phyloP scores from a whole-genome alignment of 2,113 vertebrate species.

The Lonchura striata region DNA sequence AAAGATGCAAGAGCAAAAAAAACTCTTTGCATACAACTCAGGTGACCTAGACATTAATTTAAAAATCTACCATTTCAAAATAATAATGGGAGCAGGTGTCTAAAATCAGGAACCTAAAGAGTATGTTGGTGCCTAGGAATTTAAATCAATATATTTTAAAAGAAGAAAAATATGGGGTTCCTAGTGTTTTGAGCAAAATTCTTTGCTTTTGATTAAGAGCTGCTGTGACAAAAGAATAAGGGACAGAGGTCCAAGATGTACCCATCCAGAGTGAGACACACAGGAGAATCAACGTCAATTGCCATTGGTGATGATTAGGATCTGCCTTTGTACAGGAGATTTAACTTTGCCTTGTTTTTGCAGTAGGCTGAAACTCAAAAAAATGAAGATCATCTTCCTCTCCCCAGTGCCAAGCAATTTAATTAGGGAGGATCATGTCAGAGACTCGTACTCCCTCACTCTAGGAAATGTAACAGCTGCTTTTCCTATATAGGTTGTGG shows the following conservation, averaged over 20 bases:
- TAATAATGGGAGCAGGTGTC: neutral
- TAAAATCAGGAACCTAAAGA: neutral
- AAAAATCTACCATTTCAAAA: neutral
- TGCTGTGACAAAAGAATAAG: neutral
- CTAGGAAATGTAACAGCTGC: slow-evolving; percentile 40
- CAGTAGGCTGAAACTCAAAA: neutral
- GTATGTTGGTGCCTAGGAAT: neutral
- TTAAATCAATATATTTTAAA: neutral
- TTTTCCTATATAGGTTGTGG: neutral
- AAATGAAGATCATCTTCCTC: slow-evolving; percentile 17
- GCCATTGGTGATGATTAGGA: neutral
- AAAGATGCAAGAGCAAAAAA: fast-evolving
- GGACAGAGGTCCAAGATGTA: neutral
- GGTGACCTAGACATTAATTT: neutral
- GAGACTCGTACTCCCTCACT: slow-evolving; percentile 11
- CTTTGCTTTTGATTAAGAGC: neutral
- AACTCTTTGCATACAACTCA: neutral
- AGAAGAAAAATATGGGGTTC: neutral
- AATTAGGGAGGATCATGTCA: slow-evolving; percentile 29
- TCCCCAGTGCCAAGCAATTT: neutral
- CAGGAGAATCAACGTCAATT: neutral
- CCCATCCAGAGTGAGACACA: neutral
- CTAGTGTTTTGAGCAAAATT: neutral
- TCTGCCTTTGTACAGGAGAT: neutral
- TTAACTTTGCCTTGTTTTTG: neutral